A percentile compares a stretch with the other conserved stretches of the same genome.
Evolutionary conservation across 2,888 invertebrate species (phyloP).

Genomic region (Ganaspis brasiliensis): DNA sequence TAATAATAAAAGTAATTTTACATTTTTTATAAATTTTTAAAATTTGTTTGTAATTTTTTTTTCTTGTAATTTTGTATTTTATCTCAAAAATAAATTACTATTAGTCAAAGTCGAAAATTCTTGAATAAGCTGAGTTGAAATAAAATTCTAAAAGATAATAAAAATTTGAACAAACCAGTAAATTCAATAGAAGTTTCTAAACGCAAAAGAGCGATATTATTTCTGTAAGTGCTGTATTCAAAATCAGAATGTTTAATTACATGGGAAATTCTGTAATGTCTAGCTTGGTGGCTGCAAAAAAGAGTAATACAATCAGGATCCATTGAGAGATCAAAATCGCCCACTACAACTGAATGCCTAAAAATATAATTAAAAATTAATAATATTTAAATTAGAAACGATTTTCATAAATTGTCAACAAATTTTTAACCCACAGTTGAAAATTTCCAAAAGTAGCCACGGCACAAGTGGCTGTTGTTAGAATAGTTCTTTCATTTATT

Average conservation of each 20-base stretch:
- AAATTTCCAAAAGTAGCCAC: constrained; percentile 89
- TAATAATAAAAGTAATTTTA: too few species aligned
- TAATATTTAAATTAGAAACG: constrained; percentile 1
- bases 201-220: constrained; percentile 89
- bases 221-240: constrained; percentile 81
- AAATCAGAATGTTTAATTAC: constrained; percentile 90
- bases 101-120: too few species aligned
- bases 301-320: constrained; percentile 88
- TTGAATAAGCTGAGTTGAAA: too few species aligned
- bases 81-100: too few species aligned
- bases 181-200: constrained; percentile 86
- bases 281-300: constrained; percentile 88
- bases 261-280: constrained; percentile 87
- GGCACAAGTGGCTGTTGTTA: constrained; percentile 91
- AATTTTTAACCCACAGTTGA: constrained; percentile 85
- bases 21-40: too few species aligned
- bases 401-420: not conserved
- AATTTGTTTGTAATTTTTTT: too few species aligned
- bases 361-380: too few species aligned
- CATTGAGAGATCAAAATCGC: constrained; percentile 87
- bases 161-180: constrained; percentile 81
- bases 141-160: not conserved
- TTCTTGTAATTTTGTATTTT: too few species aligned
- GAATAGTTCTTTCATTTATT: constrained; percentile 83
- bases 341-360: constrained; percentile 88